Evolutionary conservation across 2,797 vertebrate species (phyloP).

Genomic region (Mormyrops attenuatus): DNA sequence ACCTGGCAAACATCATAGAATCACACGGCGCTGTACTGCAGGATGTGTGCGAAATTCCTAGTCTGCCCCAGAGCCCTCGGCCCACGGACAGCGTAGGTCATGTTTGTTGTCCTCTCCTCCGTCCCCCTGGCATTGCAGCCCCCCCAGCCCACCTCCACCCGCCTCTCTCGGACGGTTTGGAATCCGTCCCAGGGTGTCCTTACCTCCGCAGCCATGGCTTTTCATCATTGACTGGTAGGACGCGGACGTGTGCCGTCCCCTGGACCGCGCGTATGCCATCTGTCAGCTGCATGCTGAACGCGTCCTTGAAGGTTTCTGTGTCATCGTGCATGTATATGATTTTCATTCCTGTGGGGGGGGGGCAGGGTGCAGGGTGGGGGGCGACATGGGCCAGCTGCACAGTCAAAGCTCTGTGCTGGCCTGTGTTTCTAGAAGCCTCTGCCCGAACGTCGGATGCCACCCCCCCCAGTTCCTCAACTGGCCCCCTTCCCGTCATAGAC

Average conservation of each 20-base stretch:
- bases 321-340: conserved; percentile 76
- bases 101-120: conserved; percentile 16
- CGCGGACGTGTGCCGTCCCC: conserved; percentile 67
- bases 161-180: conserved; percentile 5
- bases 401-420: not conserved
- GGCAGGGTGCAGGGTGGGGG: not conserved
- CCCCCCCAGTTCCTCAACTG: not conserved
- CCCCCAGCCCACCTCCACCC: not conserved
- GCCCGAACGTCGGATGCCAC: not conserved
- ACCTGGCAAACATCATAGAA: conserved; percentile 30
- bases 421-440: not conserved
- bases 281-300: conserved; percentile 71
- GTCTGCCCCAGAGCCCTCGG: conserved; percentile 32
- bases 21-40: conserved; percentile 38
- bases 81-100: not conserved
- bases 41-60: conserved; percentile 44
- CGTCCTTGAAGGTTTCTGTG: conserved; percentile 78
- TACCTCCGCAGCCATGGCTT: conserved; percentile 75
- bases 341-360: conserved; percentile 62
- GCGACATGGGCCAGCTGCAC: not conserved
- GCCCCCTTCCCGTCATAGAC: not conserved
- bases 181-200: conserved; percentile 41
- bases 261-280: conserved; percentile 78
- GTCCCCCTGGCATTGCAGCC: not conserved
- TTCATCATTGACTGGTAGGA: conserved; percentile 81